Percentiles rank a stretch among this genome's conserved stretches.
These are phyloP conservation scores for Anhinga anhinga DNA, from an alignment of 2,113 vertebrate genomes.

Conservation along the genomic window DNA sequence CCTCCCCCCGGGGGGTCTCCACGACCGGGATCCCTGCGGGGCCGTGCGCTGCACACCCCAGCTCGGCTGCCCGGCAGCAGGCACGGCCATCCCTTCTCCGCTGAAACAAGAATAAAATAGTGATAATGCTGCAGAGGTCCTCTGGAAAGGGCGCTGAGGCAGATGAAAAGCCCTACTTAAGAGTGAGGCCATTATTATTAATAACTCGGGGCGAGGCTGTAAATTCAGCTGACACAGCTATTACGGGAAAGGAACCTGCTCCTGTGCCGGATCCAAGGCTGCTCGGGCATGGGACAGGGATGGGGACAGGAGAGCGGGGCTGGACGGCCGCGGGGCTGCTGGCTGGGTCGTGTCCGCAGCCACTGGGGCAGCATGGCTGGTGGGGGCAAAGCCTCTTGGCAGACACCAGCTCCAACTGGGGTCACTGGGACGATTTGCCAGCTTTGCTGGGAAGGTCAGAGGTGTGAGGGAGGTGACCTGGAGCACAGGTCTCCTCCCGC, in stretches of 20 bases:
- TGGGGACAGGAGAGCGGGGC: neutral
- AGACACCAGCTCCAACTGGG: neutral
- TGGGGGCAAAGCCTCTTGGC: neutral
- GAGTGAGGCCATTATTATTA: conserved; percentile 54
- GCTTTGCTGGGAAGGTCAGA: neutral
- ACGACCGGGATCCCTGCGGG: rapidly evolving
- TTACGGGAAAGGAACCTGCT: conserved; percentile 11
- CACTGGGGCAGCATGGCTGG: rapidly evolving
- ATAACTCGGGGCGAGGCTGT: conserved; percentile 30
- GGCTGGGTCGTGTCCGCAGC: rapidly evolving
- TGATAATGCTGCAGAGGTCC: conserved; percentile 36
- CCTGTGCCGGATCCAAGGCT: neutral
- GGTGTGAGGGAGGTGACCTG: neutral
- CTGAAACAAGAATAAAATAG: neutral
- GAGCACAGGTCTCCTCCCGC: neutral
- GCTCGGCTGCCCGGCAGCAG: neutral
- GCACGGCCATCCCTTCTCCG: neutral
- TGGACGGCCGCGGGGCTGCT: rapidly evolving
- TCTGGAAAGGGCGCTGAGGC: conserved; percentile 49
- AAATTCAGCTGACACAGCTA: conserved; percentile 36
- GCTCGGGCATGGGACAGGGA: neutral
- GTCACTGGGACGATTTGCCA: neutral
- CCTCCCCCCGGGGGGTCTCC: rapidly evolving
- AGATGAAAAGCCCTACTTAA: conserved; percentile 51
- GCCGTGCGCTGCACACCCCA: rapidly evolving